Base-by-base conservation (phyloP, 2,113 vertebrate species). In the Catharus minimus region DNA sequence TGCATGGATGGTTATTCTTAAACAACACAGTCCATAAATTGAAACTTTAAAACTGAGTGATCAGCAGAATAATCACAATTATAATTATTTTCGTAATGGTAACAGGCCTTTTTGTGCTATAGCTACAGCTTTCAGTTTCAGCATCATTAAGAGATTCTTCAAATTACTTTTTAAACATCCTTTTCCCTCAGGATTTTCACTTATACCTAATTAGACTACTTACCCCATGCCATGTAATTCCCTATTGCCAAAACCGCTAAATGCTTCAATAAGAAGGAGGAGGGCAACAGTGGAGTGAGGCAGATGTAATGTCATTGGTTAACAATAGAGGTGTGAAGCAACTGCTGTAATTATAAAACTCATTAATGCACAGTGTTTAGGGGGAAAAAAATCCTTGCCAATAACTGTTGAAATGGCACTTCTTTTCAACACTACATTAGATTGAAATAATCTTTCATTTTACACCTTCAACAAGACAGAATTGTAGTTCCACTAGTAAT, bases 271-370 rank as follows among this genome's bases (percentile, higher is more conserved):
- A 96, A 97, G 96, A 95, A 96, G 95, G 96, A 96, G 94, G 95
- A 97, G 96, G 96, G 95, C 95, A 97, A 90, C 97, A 97, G 95
- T 86, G 89, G 96, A 97, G 91, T 91, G 96, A 97, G 97, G 97
- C 98, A 98, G 98, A 98, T 98, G 98, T 97, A 97, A 97, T 98
- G 98, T 97, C 96, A 97, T 73, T 91, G 92, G 97, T 97, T 98
- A 97, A 98, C 97, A 98, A 98, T 96, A 96, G 97, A 98, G 96
- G 98, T 98, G 98, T 97, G 97, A 98, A 98, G 96, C 97, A 97
- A 97, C 95, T 97, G 96, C 94, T 94, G 62, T 97, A 97, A 98
- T 98, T 98, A 98, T 89, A 92, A 95, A 96, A 96, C 97, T 98
- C 97, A 98, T 98, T 98, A 98, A 97, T 96, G 96, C 78, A 83